phyloP scores from a whole-genome alignment of 1,140 invertebrate genomes.

The Manduca sexta region DNA sequence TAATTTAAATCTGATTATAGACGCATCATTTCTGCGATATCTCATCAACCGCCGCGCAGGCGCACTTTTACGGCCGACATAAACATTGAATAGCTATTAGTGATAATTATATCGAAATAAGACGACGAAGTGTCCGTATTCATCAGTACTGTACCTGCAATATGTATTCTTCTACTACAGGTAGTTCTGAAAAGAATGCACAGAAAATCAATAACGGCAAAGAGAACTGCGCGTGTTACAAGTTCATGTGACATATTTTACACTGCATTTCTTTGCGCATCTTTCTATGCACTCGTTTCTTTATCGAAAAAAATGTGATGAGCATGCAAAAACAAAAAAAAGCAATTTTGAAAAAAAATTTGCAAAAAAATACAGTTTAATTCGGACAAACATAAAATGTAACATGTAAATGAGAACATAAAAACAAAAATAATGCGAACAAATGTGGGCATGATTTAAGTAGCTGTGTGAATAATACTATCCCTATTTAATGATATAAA shows the following conservation, averaged over 20 bases:
- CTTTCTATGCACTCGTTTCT: conserved; percentile 66
- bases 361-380: conserved; percentile 64
- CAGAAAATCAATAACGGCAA: conserved; percentile 53
- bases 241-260: not conserved
- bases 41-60: too few relatives aligned
- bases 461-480: too few relatives aligned
- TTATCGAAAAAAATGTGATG: conserved; percentile 10
- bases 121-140: not conserved
- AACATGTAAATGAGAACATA: not conserved
- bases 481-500: too few relatives aligned
- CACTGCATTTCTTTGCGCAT: conserved; percentile 67
- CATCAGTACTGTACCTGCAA: not conserved
- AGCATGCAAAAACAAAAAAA: conserved; percentile 34
- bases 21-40: too few relatives aligned
- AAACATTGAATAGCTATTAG: not conserved
- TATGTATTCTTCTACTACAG: conserved; percentile 33
- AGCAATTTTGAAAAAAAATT: conserved; percentile 35
- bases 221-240: conserved; percentile 26
- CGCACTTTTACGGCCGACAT: not conserved
- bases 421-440: not conserved
- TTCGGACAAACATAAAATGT: not conserved
- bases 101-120: not conserved
- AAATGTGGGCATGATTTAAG: too few relatives aligned
- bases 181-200: conserved; percentile 70
- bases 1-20: too few relatives aligned